phyloP scores from a whole-genome alignment of 2,797 vertebrate genomes.

The Macrochelys suwanniensis region DNA sequence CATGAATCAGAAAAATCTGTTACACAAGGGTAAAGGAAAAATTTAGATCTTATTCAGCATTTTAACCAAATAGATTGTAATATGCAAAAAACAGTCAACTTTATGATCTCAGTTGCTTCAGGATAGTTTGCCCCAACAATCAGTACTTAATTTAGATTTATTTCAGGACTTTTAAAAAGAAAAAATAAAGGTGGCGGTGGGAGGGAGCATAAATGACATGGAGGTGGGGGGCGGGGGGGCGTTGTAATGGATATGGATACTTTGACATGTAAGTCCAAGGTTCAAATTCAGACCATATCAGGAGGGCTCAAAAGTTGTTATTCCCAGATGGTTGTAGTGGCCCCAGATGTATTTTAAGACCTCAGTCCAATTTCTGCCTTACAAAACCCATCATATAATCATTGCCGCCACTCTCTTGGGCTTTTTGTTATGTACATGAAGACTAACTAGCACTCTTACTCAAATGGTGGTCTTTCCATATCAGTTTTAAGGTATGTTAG shows the following conservation, averaged over 20 bases:
- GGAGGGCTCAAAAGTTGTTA: background rate
- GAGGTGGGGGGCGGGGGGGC: background rate
- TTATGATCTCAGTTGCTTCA: background rate
- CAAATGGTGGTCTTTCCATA: background rate
- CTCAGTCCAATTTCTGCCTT: background rate
- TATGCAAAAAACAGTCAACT: background rate
- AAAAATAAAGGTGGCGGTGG: background rate
- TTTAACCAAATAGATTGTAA: accelerated
- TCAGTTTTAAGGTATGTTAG: background rate
- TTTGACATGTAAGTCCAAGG: background rate
- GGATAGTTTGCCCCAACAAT: background rate
- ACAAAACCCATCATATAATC: background rate
- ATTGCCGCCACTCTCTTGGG: background rate
- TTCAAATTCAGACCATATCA: background rate
- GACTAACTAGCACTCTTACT: background rate
- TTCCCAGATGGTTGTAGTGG: background rate
- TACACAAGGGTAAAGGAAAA: background rate
- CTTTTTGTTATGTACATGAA: background rate
- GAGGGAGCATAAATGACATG: accelerated
- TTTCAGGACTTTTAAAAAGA: background rate
- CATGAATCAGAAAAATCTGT: background rate
- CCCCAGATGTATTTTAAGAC: background rate
- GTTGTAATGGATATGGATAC: background rate
- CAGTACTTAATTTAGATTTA: background rate
- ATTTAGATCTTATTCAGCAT: background rate